phyloP scores from a whole-genome alignment of 2,888 invertebrate genomes.

The Drosophila macrothrix region DNA sequence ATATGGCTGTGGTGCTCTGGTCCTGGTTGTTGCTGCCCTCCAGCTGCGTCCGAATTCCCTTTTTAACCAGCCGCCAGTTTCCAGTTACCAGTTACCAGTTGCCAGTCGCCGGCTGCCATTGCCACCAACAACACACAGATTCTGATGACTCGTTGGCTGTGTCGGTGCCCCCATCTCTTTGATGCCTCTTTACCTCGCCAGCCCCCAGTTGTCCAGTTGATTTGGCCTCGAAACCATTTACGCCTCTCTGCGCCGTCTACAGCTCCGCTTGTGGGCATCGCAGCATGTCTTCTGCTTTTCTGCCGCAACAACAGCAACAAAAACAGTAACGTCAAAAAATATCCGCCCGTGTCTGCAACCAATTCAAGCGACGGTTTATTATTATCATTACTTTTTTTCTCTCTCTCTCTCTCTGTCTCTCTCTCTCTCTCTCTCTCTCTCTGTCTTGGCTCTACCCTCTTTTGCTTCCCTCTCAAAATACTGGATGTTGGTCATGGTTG shows the following conservation, averaged over 20 bases:
- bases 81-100: slow-evolving; percentile 28
- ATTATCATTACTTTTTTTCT: slow-evolving; percentile 56
- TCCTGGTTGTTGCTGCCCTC: slow-evolving; percentile 59
- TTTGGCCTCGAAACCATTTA: slow-evolving; percentile 69
- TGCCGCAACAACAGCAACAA: slow-evolving; percentile 50
- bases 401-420: neutral
- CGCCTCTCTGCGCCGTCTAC: slow-evolving; percentile 56
- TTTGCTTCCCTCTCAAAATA: slow-evolving; percentile 6
- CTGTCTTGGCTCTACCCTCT: neutral
- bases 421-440: neutral
- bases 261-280: slow-evolving; percentile 31
- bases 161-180: slow-evolving; percentile 20
- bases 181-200: neutral
- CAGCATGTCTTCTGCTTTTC: slow-evolving; percentile 73
- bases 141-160: slow-evolving; percentile 48
- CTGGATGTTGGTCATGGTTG: slow-evolving; percentile 10
- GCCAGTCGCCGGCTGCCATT: slow-evolving; percentile 27
- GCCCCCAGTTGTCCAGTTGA: slow-evolving; percentile 55
- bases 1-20: slow-evolving; percentile 43
- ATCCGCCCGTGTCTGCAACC: slow-evolving; percentile 80
- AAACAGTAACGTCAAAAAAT: slow-evolving; percentile 76
- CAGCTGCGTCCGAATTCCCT: slow-evolving; percentile 66
- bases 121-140: slow-evolving; percentile 46
- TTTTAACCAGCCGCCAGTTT: slow-evolving; percentile 54
- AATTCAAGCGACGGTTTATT: slow-evolving; percentile 65